A percentile compares a stretch with the other conserved stretches of the same genome.
Conservation (phyloP, 1,140 invertebrate species). For the Papilio aristodemus region DNA sequence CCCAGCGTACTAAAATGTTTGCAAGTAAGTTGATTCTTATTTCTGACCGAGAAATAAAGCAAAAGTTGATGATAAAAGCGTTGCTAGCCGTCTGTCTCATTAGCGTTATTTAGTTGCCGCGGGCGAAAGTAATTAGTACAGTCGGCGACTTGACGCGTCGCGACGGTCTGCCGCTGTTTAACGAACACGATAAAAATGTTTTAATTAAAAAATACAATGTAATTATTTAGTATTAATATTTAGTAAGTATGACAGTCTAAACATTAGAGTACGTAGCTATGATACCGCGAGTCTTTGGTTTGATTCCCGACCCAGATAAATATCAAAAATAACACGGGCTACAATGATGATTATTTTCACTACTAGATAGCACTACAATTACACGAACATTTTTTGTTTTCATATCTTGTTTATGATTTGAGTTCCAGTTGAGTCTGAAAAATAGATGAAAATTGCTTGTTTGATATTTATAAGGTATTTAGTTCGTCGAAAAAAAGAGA, state of each 20-base stretch:
- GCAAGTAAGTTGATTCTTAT: slow-evolving; percentile 10
- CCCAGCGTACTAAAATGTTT: not conserved
- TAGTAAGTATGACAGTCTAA: not conserved
- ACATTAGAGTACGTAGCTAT: not conserved
- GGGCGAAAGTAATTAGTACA: slow-evolving; percentile 21
- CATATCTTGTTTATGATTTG: no score
- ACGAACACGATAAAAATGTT: slow-evolving; percentile 22
- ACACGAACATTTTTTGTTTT: no score
- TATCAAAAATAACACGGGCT: no score
- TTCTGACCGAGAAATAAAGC: slow-evolving; percentile 2
- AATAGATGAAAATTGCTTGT: no score
- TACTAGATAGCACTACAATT: no score
- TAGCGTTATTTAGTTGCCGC: slow-evolving; percentile 18
- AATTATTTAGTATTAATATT: not conserved
- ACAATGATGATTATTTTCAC: no score
- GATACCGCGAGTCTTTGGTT: no score
- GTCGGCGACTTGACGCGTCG: not conserved
- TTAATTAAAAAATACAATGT: slow-evolving; percentile 8
- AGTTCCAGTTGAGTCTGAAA: no score
- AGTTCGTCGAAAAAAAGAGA: no score
- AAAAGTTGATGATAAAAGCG: slow-evolving; percentile 13
- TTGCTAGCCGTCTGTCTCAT: slow-evolving; percentile 13
- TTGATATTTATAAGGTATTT: no score
- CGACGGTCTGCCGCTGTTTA: slow-evolving; percentile 2
- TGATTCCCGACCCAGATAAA: no score